Base-by-base conservation (phyloP, 2,888 invertebrate species). In the Leptopterna dolabrata region DNA sequence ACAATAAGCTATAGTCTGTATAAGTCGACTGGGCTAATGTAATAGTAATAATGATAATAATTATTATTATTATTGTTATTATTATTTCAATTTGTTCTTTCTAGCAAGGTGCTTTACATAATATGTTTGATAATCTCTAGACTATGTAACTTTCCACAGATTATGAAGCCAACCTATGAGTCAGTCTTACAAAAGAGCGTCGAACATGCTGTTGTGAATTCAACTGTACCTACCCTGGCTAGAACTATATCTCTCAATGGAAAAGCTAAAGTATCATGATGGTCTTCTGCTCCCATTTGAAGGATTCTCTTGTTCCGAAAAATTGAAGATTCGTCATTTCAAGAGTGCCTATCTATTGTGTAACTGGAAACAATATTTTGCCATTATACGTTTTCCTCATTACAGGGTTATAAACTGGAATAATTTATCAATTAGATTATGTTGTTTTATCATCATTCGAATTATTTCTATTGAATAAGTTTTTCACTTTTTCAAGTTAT, bases 101-200 rank as follows among this genome's bases (percentile, higher is more conserved):
- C n/a, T n/a, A n/a, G n/a, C n/a, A n/a, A n/a, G n/a, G 36, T 36
- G 36, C 36, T 36, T 4, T 36, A 36, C 4, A 36, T 2, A 4
- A 36, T 36, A 36, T 36, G n/a, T 36, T 36, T 7, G 7, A 36
- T 36, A 2, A 36, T 36, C 7, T 2, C 7, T 4, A 36, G 36
- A 7, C 36, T 36, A 4, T 36, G 2, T 36, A 36, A 36, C 36
- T 36, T 36, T 36, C 7, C 7, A 2, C 93, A 97, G 97, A 93
- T 96, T 90, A 95, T 97, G 95, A 96, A 96, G 92, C 96, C 96
- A 89, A 92, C 95, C 89, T 96, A 96, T 92, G 95, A 96, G 92
- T 93, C 94, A 89, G 95, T 95, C 91, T 93, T 96, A 91, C 96
- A 96, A 93, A 96, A 95, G 92, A 95, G 96, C 91, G 95, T 97